Evolutionary conservation across 1,140 invertebrate genomes (phyloP), one percentile per base, ranked within the genome.

Genomic region (Zaprionus lachaisei): DNA sequence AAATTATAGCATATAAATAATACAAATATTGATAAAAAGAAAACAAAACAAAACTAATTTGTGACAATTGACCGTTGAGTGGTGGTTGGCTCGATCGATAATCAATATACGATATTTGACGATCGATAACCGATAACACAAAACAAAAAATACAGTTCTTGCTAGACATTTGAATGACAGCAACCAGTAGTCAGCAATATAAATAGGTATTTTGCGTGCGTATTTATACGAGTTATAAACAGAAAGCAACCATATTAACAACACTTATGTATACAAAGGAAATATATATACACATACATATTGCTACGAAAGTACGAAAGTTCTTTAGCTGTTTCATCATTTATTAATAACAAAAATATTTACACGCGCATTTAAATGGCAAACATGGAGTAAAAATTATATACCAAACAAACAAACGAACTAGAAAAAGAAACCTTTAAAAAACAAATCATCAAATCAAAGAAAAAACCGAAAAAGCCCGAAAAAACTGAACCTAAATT

Each of bases 331-430:
- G 83, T 86, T 83, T 77, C 77, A 83, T 82, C 56, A 86, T 76
- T 82, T 86, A 80, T 54, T 83, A 83, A 72, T 83, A 64, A 76
- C 60, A 86, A 66, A 72, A 80, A 87, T 87, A 80, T 86, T 86
- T 87, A 87, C 80, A 78, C 49, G 80, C 76, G 80, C 72, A 79
- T 81, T 81, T 79, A 79, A 71, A 77, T 68, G 73, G 77, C 81
- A 76, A 72, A 70, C 73, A 77, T 70, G 51, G 62, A 58, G 56
- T 58, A 80, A 70, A 71, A 78, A 72, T 47, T 17, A 47, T 47
- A 47, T 47, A 47, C 41, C 58, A 81, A 72, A 68, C 61, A 61
- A 28, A 56, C 12, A 34, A 58, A 60, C 41, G 41, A 47, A 17
- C n/a, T n/a, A 76, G 56, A 20, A 28, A 31, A 69, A 31, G n/a